phyloP scores from a whole-genome alignment of 2,888 invertebrate genomes.

The Resseliella maxima region DNA sequence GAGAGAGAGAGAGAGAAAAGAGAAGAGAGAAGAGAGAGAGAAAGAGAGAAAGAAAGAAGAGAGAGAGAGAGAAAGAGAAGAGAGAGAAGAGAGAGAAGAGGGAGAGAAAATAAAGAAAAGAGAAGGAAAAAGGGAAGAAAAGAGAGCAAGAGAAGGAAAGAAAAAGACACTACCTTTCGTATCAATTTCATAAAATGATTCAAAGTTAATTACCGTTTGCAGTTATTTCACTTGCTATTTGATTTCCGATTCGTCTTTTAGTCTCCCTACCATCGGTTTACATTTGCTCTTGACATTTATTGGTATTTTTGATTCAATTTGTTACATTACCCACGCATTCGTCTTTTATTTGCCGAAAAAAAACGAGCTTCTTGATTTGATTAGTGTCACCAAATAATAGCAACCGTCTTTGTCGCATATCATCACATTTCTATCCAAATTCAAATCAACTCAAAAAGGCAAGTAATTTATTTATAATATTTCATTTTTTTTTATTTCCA shows the following conservation, averaged over 20 bases:
- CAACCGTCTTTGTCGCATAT: not conserved
- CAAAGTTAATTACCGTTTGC: conserved; percentile 43
- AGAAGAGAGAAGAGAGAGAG: too few relatives aligned
- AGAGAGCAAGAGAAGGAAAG: not conserved
- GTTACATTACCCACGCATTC: not conserved
- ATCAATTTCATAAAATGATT: not conserved
- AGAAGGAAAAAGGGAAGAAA: not conserved
- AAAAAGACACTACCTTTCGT: not conserved
- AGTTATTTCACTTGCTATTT: conserved; percentile 23
- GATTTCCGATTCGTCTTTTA: not conserved
- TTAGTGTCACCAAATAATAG: conserved; percentile 5
- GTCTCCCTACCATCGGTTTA: not conserved
- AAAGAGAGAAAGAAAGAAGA: too few relatives aligned
- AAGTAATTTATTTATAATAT: conserved; percentile 16
- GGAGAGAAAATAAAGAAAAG: not conserved
- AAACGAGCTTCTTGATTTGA: not conserved
- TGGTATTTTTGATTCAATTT: not conserved
- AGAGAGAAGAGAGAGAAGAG: not conserved
- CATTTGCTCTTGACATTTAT: not conserved
- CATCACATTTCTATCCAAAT: not conserved
- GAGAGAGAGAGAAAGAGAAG: not conserved
- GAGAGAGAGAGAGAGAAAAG: too few relatives aligned
- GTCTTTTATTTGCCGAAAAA: not conserved
- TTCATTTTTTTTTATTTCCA: not conserved
- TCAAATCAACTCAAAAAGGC: not conserved